Evolutionary conservation across 2,888 invertebrate genomes (phyloP), one percentile per base, ranked within the genome.

Genomic region (Troilus luridus): DNA sequence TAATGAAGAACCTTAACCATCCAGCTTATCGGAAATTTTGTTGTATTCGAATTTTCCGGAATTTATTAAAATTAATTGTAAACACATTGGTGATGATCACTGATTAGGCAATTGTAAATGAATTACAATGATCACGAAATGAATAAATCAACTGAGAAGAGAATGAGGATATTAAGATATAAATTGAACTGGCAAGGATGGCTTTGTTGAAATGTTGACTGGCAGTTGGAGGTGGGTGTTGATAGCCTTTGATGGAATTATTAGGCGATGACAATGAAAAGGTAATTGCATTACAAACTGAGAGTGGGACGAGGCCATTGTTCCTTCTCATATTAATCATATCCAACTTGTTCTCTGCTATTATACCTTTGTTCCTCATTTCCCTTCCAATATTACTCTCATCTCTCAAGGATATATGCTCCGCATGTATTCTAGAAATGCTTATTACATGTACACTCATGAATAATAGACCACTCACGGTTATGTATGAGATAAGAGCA

Each of bases 181-280:
- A 24, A 10, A 67, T 67, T 67, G 14, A 12, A 24, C 24, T 67
- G 67, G 24, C n/a, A 9, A 14, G 1, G 6, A 77, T 77, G 27
- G 27, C 72, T 77, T 77, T 77, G 72, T 77, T 19, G 72, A 41
- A 41, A 77, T 77, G 72, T 77, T 77, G 72, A 77, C 72, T 41
- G 21, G 27, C 3, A 41, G 24, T 60, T 6, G 17, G 14, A 24
- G 14, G 24, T 24, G 11, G 67, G 24, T 10, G 72, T 41, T 77
- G 72, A 77, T 77, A 77, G 41, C 12, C 17, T 41, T 77, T 77
- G 27, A 77, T 77, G 17, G 41, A 77, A 19, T 77, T 77, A 77
- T 77, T 77, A 77, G 72, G 72, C 27, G 6, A 17, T 77, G 72
- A 77, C 72, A 77, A 77, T 77, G 72, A 77, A 77, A 77, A 41